A percentile compares a stretch with the other conserved stretches of the same genome.
phyloP scores from a whole-genome alignment of 1,140 invertebrate genomes.

The Eurosta solidaginis region DNA sequence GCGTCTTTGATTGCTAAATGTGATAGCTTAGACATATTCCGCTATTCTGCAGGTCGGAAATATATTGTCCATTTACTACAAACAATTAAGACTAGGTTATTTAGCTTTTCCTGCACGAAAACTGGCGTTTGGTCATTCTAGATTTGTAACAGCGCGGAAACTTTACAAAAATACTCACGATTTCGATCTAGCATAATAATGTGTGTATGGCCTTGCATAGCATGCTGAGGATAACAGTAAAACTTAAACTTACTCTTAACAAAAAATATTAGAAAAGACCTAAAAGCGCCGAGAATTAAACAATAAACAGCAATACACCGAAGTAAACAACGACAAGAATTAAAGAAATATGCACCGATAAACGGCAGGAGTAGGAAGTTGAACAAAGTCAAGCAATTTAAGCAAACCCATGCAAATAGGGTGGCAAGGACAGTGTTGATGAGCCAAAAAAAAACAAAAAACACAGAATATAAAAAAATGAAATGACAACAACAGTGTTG shows the following conservation, averaged over 20 bases:
- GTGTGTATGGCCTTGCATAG: too few species aligned
- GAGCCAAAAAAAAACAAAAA: background rate
- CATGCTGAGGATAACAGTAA: background rate
- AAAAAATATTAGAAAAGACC: background rate
- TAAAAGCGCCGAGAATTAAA: background rate
- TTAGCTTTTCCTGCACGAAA: too few species aligned
- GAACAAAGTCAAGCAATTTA: slow-evolving; percentile 3
- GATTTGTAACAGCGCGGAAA: too few species aligned
- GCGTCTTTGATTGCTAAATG: too few species aligned
- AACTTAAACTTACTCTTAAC: too few species aligned
- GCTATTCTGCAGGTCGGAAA: too few species aligned
- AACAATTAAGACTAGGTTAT: too few species aligned
- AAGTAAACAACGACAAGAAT: slow-evolving; percentile 4
- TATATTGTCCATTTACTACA: too few species aligned
- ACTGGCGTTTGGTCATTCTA: too few species aligned
- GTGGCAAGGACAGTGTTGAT: background rate
- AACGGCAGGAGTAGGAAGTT: background rate
- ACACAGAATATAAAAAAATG: background rate
- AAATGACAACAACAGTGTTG: background rate
- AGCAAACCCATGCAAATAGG: background rate
- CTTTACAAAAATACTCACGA: too few species aligned
- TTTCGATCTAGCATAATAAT: too few species aligned
- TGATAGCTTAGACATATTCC: too few species aligned
- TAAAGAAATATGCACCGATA: background rate
- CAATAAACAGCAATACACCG: background rate